Evolutionary conservation across 2,113 vertebrate genomes (phyloP), one percentile per base, ranked within the genome.

Genomic region (Buteo buteo): DNA sequence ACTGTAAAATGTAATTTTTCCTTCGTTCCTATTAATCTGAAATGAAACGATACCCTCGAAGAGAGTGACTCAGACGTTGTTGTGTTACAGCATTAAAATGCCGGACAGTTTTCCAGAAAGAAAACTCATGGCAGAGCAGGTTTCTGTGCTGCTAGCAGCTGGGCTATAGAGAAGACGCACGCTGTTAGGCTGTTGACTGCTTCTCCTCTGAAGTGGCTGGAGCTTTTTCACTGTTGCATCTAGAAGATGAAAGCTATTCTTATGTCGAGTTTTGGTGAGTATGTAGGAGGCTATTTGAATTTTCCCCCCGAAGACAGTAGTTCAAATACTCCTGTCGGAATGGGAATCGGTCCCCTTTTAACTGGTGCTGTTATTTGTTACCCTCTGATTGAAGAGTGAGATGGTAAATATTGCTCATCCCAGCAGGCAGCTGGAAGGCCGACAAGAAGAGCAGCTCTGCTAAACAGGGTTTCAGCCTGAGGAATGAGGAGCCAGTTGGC

Each of bases 211-310:
- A 85, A 91, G 61, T 45, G 49, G 36, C 81, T 91, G 81, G 61
- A 73, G 71, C 38, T 88, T 92, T 92, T 88, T 73, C 59, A 14
- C 57, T 81, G 29, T 45, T 80, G 38, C 18, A 5, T 58, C 71
- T 73, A 4, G 54, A 82, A 94, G 74, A 88, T 86, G n/a, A 94
- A 94, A 94, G 79, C 59, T 80, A 4, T 47, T 62, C 26, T 81
- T 61, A 67, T 0, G 0, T 22, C 0, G 9, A 65, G 20, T 76
- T 96, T 65, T 85, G 45, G 54, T 61, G 69, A 67, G 70, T 49
- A 69, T 2, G 93, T 95, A 86, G 89, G 92, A 85, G 85, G 87
- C 40, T 83, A 12, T 94, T 96, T 80, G 84, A 91, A 38, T 86
- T 76, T 44, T 65, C 34, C 45, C 90, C 94, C 86, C 79, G 61